Base-by-base conservation (phyloP, 2,113 vertebrate genomes). In the Myotis yumanensis region DNA sequence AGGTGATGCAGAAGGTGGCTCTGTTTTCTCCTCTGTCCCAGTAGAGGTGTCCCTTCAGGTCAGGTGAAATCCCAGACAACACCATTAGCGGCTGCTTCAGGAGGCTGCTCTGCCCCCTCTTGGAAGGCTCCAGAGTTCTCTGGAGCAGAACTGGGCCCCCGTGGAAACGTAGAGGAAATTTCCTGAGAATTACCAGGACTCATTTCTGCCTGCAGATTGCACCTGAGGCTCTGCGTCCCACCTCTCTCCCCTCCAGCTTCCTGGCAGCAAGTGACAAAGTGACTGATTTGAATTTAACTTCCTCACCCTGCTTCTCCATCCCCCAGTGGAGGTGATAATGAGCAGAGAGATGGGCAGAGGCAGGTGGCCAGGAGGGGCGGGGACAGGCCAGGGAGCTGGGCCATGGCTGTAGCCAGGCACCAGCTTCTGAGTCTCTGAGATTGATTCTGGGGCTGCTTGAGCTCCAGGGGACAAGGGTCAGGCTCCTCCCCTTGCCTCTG, bases 321-420 rank as follows among this genome's bases (percentile, higher is more conserved):
- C n/a, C 86, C 92, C 32, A 16, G 84, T 76, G 76, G 90, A 95
- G 89, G 96, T 97, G 96, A 95, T 96, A 97, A 97, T 95, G 92
- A 97, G 40, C 93, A 94, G 91, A 95, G 81, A 96, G 95, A 69
- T 80, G 86, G 94, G 28, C 89, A 96, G 83, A 93, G 89, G 84
- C 71, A 71, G 93, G 91, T 72, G 75, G 86, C 43, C 86, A 64
- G n/a, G 46, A 91, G 62, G 35, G 69, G 62, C 46, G 25, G 73
- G 51, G 79, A 10, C 68, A 35, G 11, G 57, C 0, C 1, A 79
- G 32, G 48, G 52, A 84, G 30, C 37, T 25, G 52, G 69, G 10
- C 16, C 62, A 16, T 7, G 32, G 22, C 71, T 18, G 7, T 20
- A 15, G 25, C 88, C 68, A 72, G 12, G 51, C 16, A 18, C 28